Conservation (phyloP, 2,113 vertebrate genomes). For the Monopterus albus region DNA sequence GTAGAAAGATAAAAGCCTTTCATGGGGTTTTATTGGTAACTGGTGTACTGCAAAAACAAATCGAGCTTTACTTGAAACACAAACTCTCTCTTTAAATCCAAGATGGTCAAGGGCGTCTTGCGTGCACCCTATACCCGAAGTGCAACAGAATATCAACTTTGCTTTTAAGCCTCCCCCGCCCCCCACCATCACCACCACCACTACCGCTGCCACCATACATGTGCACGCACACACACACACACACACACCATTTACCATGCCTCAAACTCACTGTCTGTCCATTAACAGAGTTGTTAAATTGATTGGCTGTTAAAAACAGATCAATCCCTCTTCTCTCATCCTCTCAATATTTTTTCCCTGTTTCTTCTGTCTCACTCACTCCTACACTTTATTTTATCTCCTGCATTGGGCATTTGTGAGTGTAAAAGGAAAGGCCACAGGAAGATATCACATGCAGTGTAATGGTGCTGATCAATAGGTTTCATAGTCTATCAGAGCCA, state of each 20-base stretch:
- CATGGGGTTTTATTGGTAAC: slow-evolving; percentile 25
- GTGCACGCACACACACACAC: no score
- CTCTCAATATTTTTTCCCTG: slow-evolving; percentile 47
- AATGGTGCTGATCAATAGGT: slow-evolving; percentile 87
- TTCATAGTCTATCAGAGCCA: slow-evolving; percentile 75
- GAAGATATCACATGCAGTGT: slow-evolving; percentile 66
- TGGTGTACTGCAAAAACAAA: background rate
- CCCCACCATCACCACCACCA: slow-evolving; percentile 2
- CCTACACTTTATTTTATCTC: slow-evolving; percentile 48
- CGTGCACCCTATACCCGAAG: slow-evolving; percentile 9
- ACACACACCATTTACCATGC: slow-evolving; percentile 48
- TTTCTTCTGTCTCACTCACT: slow-evolving; percentile 44
- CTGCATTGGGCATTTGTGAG: slow-evolving; percentile 39
- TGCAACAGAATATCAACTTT: slow-evolving; percentile 37
- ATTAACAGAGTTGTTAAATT: slow-evolving; percentile 82
- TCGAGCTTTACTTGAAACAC: background rate
- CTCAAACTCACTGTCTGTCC: slow-evolving; percentile 74
- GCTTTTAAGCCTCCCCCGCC: slow-evolving; percentile 56
- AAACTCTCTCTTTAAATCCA: slow-evolving; percentile 6
- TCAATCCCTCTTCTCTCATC: slow-evolving; percentile 65
- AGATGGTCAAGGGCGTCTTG: slow-evolving; percentile 30
- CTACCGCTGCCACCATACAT: no score
- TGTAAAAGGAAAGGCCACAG: slow-evolving; percentile 48
- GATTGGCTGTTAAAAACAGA: slow-evolving; percentile 79
- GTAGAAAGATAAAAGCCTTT: background rate